Conservation (phyloP, 2,113 vertebrate species). For the Embiotoca jacksoni region DNA sequence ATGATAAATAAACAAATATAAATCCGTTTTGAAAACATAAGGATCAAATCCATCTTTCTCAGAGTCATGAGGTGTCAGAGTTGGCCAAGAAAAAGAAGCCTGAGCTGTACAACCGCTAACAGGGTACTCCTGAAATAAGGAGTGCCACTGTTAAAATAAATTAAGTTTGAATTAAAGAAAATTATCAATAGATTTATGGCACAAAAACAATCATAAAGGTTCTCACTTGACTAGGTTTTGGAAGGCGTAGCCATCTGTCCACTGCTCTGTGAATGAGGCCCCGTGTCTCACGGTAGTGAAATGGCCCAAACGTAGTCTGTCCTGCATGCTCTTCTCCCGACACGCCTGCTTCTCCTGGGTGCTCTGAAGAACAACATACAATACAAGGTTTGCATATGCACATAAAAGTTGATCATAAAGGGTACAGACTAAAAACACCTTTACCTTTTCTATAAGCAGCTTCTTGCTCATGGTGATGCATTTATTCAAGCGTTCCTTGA, state of each 20-base stretch:
- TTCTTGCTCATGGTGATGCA: slow-evolving; percentile 99
- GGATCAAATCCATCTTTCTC: too few species aligned
- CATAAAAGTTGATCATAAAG: neutral
- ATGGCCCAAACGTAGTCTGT: slow-evolving; percentile 96
- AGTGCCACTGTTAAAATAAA: neutral
- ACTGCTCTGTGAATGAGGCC: slow-evolving; percentile 99
- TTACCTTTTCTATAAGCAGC: slow-evolving; percentile 98
- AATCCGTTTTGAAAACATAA: too few species aligned
- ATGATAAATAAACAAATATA: too few species aligned
- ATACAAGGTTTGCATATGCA: neutral
- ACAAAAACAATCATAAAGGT: neutral
- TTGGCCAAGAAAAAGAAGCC: too few species aligned
- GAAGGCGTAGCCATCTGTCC: slow-evolving; percentile 99
- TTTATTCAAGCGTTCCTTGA: slow-evolving; percentile 99
- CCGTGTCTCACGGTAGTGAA: slow-evolving; percentile 99
- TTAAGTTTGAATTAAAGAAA: neutral
- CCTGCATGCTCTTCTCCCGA: slow-evolving; percentile 99
- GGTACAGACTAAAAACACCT: slow-evolving; percentile 1
- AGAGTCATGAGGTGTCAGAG: too few species aligned
- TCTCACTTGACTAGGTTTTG: slow-evolving; percentile 99
- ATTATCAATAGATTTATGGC: neutral
- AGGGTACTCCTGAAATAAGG: too few species aligned
- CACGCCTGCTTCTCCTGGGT: slow-evolving; percentile 98
- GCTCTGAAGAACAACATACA: slow-evolving; percentile 85
- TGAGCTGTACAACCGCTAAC: too few species aligned